A percentile compares a stretch with the other conserved stretches of the same genome.
These are phyloP conservation scores for Xiphorhynchus erythropygius DNA, from an alignment of 2,797 vertebrate species.

Conservation along the genomic window DNA sequence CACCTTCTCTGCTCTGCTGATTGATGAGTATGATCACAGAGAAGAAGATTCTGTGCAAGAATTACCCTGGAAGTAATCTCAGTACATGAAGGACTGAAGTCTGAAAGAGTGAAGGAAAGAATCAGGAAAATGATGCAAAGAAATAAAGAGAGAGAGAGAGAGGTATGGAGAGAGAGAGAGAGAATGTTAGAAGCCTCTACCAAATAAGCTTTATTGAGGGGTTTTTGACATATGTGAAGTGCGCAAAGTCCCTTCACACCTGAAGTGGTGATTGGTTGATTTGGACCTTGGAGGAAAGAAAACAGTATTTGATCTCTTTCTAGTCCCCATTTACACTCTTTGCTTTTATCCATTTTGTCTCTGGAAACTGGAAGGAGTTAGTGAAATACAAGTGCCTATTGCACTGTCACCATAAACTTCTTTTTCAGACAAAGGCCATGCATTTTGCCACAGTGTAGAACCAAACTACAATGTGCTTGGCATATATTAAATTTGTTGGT, in stretches of 20 bases:
- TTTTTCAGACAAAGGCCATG: neutral
- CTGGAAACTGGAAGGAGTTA: neutral
- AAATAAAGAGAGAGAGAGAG: too few species aligned
- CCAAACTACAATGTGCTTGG: neutral
- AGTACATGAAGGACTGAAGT: neutral
- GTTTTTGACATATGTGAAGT: neutral
- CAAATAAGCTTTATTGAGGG: neutral
- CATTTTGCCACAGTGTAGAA: neutral
- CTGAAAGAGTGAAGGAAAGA: neutral
- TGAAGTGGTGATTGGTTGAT: neutral
- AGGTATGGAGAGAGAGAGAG: too few species aligned
- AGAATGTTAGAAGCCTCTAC: neutral
- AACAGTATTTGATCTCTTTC: rapidly evolving
- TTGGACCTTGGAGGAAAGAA: neutral
- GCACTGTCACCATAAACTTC: neutral
- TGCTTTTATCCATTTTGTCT: neutral
- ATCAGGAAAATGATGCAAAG: neutral
- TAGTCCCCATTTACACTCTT: neutral
- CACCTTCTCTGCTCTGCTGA: neutral
- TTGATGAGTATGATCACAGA: neutral
- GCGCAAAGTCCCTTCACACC: neutral
- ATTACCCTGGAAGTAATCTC: neutral
- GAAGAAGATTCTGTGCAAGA: neutral
- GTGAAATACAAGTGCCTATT: neutral
- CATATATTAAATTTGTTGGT: neutral